Evolutionary conservation across 2,797 vertebrate species (phyloP), one percentile per base, ranked within the genome.

Genomic region (Lagocephalus sceleratus): DNA sequence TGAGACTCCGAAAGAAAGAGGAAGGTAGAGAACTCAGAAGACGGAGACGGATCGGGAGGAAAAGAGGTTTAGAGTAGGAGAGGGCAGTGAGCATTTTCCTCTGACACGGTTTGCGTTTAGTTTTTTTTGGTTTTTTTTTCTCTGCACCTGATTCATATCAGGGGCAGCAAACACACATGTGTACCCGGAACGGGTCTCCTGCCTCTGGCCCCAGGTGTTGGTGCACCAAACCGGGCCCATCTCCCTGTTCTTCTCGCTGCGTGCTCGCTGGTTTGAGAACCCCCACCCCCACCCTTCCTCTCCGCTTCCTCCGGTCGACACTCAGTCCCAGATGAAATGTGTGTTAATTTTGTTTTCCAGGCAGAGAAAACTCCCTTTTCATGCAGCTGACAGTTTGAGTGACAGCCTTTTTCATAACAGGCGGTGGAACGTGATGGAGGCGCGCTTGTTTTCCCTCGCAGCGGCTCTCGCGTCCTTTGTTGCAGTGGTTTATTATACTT

Each of bases 61-160:
- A 78, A 70, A 73, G 72, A 51, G 57, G 79, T 83, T 85, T 84
- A 87, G 45, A 52, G 63, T 19, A 62, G 26, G 49, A 52, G 32
- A 60, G 66, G 53, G 59, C 41, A 53, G 54, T 32, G 19, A 66
- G 32, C 48, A n/a, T n/a, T 7, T 42, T n/a, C 4, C 16, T 42
- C 6, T 19, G 5, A n/a, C 6, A 8, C 7, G 16, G 40, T 42
- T 16, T 42, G n/a, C 17, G 29, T 35, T 5, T 42, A 19, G 7
- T 6, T 42, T 6, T 10, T n/a, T 39, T 5, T 39, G 35, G 10
- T 7, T n/a, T 42, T n/a, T 11, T 6, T 42, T 6, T n/a, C 68
- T 76, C 77, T 43, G 45, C 68, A 71, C 83, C 63, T 67, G 76
- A 83, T 84, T 81, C 63, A 71, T 85, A 82, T 76, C 42, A 11